Conservation (phyloP, 2,797 vertebrate genomes). For the Tachyglossus aculeatus region DNA sequence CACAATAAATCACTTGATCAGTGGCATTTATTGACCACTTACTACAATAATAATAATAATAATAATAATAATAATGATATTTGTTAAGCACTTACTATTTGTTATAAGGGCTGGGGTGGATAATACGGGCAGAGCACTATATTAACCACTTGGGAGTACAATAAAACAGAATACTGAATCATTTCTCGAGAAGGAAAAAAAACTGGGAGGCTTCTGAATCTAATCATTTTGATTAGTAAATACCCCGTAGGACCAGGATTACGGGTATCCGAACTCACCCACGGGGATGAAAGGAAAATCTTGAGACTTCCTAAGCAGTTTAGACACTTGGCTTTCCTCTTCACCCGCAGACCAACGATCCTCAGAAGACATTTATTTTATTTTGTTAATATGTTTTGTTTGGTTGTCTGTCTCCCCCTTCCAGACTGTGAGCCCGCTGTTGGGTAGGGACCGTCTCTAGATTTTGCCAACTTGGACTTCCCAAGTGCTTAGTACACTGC, state of each 20-base stretch:
- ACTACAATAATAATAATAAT: no score
- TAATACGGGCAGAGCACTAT: background rate
- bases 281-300: conserved; percentile 74
- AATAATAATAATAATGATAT: no score
- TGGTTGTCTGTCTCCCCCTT: no score
- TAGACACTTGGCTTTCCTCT: conserved; percentile 59
- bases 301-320: conserved; percentile 68
- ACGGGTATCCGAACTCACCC: conserved; percentile 56
- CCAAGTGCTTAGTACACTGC: no score
- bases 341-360: conserved; percentile 55
- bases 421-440: no score
- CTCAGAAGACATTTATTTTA: conserved; percentile 69
- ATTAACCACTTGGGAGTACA: background rate
- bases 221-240: background rate
- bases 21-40: no score
- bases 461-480: no score
- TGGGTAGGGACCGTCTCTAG: no score
- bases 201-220: no score
- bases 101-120: background rate
- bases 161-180: background rate
- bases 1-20: no score
- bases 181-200: background rate
- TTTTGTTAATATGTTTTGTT: no score
- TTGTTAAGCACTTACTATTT: background rate
- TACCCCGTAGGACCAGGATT: background rate